Evolutionary conservation across 2,888 invertebrate genomes (phyloP), one percentile per base, ranked within the genome.

Genomic region (Epinotia bilunana): DNA sequence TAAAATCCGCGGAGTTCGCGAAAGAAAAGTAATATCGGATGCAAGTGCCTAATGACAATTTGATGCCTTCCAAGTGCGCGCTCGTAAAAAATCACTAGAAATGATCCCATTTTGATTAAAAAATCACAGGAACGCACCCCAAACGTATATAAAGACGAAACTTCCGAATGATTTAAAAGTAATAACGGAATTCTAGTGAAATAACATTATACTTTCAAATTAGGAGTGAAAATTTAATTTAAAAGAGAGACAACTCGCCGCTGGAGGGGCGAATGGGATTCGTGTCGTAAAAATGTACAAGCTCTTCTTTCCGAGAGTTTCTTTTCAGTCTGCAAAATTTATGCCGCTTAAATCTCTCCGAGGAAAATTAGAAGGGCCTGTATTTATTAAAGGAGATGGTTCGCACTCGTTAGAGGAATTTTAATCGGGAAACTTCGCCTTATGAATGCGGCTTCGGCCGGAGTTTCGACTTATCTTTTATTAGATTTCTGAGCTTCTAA

Each of bases 131-230:
- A 85, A 83, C 85, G 85, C 91, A 90, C 91, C 91, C 91, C 88
- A 82, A 87, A 85, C 84, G 84, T 84, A 83, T 83, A 86, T 89
- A 86, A 84, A 89, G 74, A 87, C 86, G 87, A 89, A 90, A 90
- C 88, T 91, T 91, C 88, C 88, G 90, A 91, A 94, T 94, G 94
- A 94, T 94, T 94, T 94, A 94, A 93, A 94, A 93, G 91, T 94
- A 94, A 94, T 94, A 94, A 94, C 93, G 90, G 88, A 92, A 91
- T 94, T 90, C 94, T 91, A 94, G 92, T 94, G 90, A 91, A 92
- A 94, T 94, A 94, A 94, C 94, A 94, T 94, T 94, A 94, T 94
- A 94, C 94, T 94, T 94, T 94, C 94, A 94, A 94, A 94, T 94
- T 94, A 91, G 92, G 93, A 94, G 94, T 94, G 94, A 94, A 94